Evolutionary conservation across 1,140 invertebrate species (phyloP).

Genomic region (Neuroterus valhalla): DNA sequence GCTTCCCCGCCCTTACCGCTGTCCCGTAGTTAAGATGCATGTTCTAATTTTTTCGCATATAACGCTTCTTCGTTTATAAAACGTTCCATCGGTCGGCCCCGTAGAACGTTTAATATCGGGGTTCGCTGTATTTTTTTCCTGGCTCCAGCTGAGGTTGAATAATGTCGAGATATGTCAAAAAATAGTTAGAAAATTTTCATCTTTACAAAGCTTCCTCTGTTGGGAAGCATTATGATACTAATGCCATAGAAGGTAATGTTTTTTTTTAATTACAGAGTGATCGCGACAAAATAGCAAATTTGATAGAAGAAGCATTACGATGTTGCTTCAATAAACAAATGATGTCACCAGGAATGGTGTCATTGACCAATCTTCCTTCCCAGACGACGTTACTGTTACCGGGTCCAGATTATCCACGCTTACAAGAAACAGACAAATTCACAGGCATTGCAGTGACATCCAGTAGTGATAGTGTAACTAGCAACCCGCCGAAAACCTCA

Average conservation of each 20-base stretch:
- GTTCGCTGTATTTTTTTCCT: too few species aligned
- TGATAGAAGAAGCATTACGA: conserved; percentile 72
- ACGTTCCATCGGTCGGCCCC: too few species aligned
- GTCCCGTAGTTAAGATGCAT: too few species aligned
- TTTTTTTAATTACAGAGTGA: conserved; percentile 68
- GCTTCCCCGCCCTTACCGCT: too few species aligned
- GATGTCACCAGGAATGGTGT: conserved; percentile 69
- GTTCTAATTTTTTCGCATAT: too few species aligned
- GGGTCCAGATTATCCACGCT: conserved; percentile 66
- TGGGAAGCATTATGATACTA: too few species aligned
- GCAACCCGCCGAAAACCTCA: conserved; percentile 70
- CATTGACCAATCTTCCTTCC: conserved; percentile 70
- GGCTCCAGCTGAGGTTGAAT: too few species aligned
- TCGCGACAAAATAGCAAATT: conserved; percentile 75
- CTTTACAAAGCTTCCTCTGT: too few species aligned
- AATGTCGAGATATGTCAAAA: too few species aligned
- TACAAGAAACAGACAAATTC: conserved; percentile 67
- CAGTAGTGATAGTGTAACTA: conserved; percentile 70
- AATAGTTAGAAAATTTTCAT: too few species aligned
- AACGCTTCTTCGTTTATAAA: too few species aligned
- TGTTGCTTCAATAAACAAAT: conserved; percentile 73
- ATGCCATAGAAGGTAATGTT: conserved; percentile 1
- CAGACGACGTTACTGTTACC: conserved; percentile 70
- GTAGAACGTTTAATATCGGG: too few species aligned
- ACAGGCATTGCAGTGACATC: conserved; percentile 58